phyloP scores from a whole-genome alignment of 2,888 invertebrate genomes.

The Nemotelus pantherinus region DNA sequence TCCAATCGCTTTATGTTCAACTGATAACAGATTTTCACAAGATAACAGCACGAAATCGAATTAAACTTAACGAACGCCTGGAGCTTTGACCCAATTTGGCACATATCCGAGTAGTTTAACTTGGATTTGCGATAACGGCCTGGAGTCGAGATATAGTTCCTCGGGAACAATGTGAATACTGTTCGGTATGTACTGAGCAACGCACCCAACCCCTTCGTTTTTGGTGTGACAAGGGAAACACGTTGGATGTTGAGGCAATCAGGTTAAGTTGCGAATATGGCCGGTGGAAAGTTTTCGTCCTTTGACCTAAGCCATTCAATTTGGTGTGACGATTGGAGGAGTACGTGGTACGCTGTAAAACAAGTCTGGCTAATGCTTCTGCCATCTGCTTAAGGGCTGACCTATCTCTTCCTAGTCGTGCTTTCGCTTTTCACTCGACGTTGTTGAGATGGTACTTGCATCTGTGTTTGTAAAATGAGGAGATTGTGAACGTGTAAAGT shows the following conservation, averaged over 20 bases:
- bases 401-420: not conserved
- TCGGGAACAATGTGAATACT: no score
- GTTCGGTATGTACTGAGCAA: no score
- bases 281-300: conserved; percentile 4
- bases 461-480: no score
- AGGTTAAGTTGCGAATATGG: not conserved
- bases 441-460: no score
- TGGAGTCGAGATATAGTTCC: no score
- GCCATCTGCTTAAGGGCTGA: not conserved
- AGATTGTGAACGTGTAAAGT: no score
- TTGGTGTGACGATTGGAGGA: not conserved
- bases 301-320: conserved; percentile 33
- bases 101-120: not conserved
- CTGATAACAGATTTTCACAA: not conserved
- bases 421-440: not conserved
- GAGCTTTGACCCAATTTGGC: conserved; percentile 30
- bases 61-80: not conserved
- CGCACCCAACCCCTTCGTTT: not conserved
- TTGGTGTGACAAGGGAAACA: not conserved
- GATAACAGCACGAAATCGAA: no score
- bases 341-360: not conserved
- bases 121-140: no score
- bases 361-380: conserved; percentile 4
- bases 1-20: no score
- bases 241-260: conserved; percentile 3